Conservation (phyloP, 23 tunicate genomes). For the Ciona savignyi region DNA sequence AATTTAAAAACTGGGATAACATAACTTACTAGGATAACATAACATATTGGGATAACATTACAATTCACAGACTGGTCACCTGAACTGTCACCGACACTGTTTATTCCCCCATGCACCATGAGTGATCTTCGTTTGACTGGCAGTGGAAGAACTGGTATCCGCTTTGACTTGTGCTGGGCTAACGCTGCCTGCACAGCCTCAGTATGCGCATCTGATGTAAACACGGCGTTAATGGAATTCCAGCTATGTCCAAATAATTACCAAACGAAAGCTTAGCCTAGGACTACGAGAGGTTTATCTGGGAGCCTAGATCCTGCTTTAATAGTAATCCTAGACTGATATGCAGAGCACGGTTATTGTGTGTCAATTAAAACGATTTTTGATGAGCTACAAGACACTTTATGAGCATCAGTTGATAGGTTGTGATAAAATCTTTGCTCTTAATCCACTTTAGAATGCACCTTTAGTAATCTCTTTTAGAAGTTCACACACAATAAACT, state of each 20-base stretch:
- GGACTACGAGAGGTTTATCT: neutral
- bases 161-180: constrained; percentile 59
- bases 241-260: neutral
- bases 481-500: too few species aligned
- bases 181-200: constrained; percentile 89
- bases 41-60: too few species aligned
- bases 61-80: constrained; percentile 24
- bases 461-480: too few species aligned
- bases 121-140: constrained; percentile 83
- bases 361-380: neutral
- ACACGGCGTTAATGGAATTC: neutral
- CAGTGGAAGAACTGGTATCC: constrained; percentile 75
- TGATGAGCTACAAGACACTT: neutral
- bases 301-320: neutral
- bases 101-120: constrained; percentile 37
- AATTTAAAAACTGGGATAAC: too few species aligned
- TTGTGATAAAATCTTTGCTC: too few species aligned
- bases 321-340: neutral
- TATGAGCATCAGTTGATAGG: neutral
- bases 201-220: constrained; percentile 62
- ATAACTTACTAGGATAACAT: too few species aligned
- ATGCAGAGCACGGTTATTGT: neutral
- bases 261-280: neutral
- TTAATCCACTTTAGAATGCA: too few species aligned
- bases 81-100: constrained; percentile 63